These are phyloP conservation scores for Drosophila pandora DNA, from an alignment of 1,140 invertebrate genomes.

Conservation along the genomic window DNA sequence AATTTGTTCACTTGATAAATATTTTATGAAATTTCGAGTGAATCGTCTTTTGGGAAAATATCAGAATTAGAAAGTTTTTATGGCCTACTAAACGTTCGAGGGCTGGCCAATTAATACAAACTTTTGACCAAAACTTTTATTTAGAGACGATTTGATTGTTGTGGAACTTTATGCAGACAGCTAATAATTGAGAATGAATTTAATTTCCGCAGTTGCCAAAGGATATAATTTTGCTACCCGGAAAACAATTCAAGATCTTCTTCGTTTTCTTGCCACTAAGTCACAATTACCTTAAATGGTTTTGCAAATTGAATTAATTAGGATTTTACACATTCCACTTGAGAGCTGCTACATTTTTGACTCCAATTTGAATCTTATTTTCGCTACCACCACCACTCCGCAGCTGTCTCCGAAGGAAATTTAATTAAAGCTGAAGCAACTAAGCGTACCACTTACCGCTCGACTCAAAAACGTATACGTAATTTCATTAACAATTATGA, in stretches of 20 bases:
- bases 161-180: background rate
- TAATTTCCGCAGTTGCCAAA: too few species aligned
- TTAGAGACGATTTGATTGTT: background rate
- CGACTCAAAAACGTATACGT: slow-evolving; percentile 52
- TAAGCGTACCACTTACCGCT: slow-evolving; percentile 45
- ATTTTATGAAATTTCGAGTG: slow-evolving; percentile 21
- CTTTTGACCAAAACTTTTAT: background rate
- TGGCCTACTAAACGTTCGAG: slow-evolving; percentile 21
- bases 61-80: slow-evolving; percentile 29
- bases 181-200: too few species aligned
- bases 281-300: slow-evolving; percentile 22
- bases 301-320: slow-evolving; percentile 41
- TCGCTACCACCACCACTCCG: background rate
- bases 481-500: slow-evolving; percentile 61
- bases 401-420: slow-evolving; percentile 35
- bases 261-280: slow-evolving; percentile 7
- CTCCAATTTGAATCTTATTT: slow-evolving; percentile 20
- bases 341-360: slow-evolving; percentile 11
- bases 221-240: background rate
- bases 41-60: slow-evolving; percentile 2
- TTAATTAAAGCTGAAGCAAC: slow-evolving; percentile 47
- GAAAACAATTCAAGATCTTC: background rate
- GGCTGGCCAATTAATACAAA: slow-evolving; percentile 11
- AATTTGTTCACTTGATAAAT: slow-evolving; percentile 44
- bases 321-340: slow-evolving; percentile 32